Evolutionary conservation across 1,140 invertebrate species (phyloP), one percentile per base, ranked within the genome.

Genomic region (Drosophila sproati): DNA sequence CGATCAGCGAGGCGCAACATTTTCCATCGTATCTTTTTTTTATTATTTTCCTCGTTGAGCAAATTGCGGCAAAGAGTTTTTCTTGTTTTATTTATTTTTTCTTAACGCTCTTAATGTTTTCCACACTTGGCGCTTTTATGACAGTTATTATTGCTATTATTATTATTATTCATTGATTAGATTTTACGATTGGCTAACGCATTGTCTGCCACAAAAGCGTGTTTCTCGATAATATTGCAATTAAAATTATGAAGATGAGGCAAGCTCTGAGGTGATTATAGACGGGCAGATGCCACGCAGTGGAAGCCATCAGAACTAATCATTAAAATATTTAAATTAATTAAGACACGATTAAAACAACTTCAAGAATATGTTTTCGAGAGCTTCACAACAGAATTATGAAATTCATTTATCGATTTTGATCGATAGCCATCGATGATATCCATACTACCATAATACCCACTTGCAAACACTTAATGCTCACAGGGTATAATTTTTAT

Each of bases 121-220:
- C 85, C 80, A 89, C 85, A 89, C 85, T 89, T 85, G 62, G 61
- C 67, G 60, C 45, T 73, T 78, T 80, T 78, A 78, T 88, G 85
- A 68, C 63, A 64, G 57, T 80, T 75, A 88, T 89, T 78, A 89
- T 78, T 20, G 20, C 20, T 20, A 20, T 20, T 20, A 20, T 20
- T 20, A 20, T 20, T 20, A 20, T 59, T 37, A 89, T 85, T 89
- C 85, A 89, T 89, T 89, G 83, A 88, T 88, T 89, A 47, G 80
- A 20, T 73, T 88, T 88, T 74, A 85, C 70, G 70, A 73, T 78
- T 66, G 43, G 41, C 55, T 54, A 68, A 10, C 50, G 62, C 74
- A 62, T 81, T 74, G 51, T 66, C 56, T 50, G 34, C 12, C 2
- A n/a, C 56, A 32, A 61, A 34, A 60, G 47, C 52, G 55, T 29